Base-by-base conservation (phyloP, 2,113 vertebrate species). In the Cottus gobio region DNA sequence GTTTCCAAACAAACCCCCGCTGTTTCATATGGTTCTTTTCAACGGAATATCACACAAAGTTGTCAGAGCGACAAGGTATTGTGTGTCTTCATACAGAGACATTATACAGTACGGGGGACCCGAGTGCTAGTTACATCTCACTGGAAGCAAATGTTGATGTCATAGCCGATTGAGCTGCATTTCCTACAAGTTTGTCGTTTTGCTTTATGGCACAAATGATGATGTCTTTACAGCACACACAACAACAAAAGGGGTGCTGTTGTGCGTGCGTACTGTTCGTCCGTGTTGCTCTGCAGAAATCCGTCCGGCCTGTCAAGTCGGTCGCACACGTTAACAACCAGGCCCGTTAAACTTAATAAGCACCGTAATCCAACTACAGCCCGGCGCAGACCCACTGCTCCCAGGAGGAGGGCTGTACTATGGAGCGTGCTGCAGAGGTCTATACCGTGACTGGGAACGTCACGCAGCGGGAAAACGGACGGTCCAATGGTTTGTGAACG, bases 1-100 rank as follows among this genome's bases (percentile, higher is more conserved):
- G 76, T 52, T 28, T 70, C 72, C 80, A 79, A 77, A 87, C 66
- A 85, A 71, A 46, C 15, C 61, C 50, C 71, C 10, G 63, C 70
- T 57, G 70, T 10, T 69, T 87, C 86, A 84, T 87, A 78, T 87
- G 89, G 79, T 88, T 91, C 86, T 77, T 77, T 74, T 92, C 80
- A 85, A 50, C 15, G 10, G 56, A 54, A 44, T 64, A 85, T 70
- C 62, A 36, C 48, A 75, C 71, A 76, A 70, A 50, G 52, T 60
- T 86, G 80, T 85, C 69, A 75, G 71, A 80, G 72, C 60, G 71
- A 71, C 34, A 56, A 50, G 50, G 63, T 65, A 42, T 87, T 37
- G 0, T 0, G 56, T 89, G 79, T 58, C 12, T 20, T 75, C 63
- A 20, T 30, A 54, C 48, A 72, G 34, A n/a, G n/a, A n/a, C 12